These are phyloP conservation scores for Blastomussa wellsi DNA, from an alignment of 92 coral and sea anemone genomes.

Conservation along the genomic window DNA sequence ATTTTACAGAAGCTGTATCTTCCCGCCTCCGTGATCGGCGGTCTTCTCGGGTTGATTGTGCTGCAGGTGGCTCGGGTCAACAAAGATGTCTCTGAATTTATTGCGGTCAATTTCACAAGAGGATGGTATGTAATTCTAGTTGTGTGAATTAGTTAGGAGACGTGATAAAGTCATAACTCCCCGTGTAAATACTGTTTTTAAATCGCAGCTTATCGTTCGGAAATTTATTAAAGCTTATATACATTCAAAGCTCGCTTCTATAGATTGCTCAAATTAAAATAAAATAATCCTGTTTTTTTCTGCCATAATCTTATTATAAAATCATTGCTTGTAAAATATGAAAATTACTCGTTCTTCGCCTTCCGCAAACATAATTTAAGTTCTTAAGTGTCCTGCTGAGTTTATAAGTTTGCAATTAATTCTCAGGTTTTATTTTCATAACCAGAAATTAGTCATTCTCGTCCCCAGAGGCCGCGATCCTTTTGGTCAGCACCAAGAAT, in stretches of 20 bases:
- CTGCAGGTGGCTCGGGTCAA: conserved; percentile 64
- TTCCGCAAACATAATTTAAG: not conserved
- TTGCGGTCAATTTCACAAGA: conserved; percentile 68
- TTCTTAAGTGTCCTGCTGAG: not conserved
- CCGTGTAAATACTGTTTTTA: not conserved
- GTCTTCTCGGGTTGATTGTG: conserved; percentile 58
- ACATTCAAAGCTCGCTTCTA: not conserved
- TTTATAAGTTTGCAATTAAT: not conserved
- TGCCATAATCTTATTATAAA: not conserved
- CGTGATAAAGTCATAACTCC: not conserved
- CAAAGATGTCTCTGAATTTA: conserved; percentile 44
- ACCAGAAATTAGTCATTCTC: not conserved
- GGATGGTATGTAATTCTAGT: conserved; percentile 62
- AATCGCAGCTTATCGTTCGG: not conserved
- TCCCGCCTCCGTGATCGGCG: conserved; percentile 84
- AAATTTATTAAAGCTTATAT: too few species aligned
- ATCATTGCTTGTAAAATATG: not conserved
- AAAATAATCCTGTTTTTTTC: not conserved
- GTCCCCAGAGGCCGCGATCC: too few species aligned
- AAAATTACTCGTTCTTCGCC: not conserved
- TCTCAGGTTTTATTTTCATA: not conserved
- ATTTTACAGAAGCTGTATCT: conserved; percentile 79
- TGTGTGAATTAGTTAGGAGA: not conserved
- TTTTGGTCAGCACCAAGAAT: too few species aligned
- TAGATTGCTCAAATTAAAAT: not conserved